Base-by-base conservation (phyloP, 2,797 vertebrate genomes). In the Strix occidentalis region DNA sequence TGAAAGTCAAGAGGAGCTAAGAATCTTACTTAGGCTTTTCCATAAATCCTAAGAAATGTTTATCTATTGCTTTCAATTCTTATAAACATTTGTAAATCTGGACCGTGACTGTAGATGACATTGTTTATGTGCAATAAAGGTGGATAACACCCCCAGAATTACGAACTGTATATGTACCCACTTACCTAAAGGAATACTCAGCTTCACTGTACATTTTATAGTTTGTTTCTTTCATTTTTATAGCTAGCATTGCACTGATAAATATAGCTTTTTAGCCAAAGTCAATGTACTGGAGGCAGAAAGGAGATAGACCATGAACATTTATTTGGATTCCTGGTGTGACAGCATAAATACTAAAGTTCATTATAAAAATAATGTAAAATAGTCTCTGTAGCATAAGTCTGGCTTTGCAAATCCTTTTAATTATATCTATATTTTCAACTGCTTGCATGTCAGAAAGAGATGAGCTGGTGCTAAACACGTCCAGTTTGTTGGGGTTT, bases 361-460 rank as follows among this genome's bases (percentile, higher is more conserved):
- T 97, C 84, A 82, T 97, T 93, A 97, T 58, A 92, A 72, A 95
- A 37, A 83, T 93, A 53, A 77, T 81, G 53, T 81, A 77, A 95
- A 97, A 94, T 82, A 93, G 81, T 60, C 78, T 87, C 84, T 6
- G 16, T 20, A 70, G 51, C 8, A 2, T 63, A 86, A 92, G 16
- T 31, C 81, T 90, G 92, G 90, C 93, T 95, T 96, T 95, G 94
- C 93, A 96, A 95, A 84, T 93, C 92, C 89, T 96, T 96, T 96
- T 96, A 95, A 97, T 97, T 96, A 17, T 84, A 82, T 90, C 95
- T 95, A 50, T 97, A 94, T 97, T 97, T 97, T 96, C 90, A 95
- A 82, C 82, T 77, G 82, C 84, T 85, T 95, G 69, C 39, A 10
- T 58, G 91, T 96, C 96, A 97, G 90, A 54, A 95, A 81, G 94